Base-by-base conservation (phyloP, 1,140 invertebrate species). In the Helicoverpa armigera region DNA sequence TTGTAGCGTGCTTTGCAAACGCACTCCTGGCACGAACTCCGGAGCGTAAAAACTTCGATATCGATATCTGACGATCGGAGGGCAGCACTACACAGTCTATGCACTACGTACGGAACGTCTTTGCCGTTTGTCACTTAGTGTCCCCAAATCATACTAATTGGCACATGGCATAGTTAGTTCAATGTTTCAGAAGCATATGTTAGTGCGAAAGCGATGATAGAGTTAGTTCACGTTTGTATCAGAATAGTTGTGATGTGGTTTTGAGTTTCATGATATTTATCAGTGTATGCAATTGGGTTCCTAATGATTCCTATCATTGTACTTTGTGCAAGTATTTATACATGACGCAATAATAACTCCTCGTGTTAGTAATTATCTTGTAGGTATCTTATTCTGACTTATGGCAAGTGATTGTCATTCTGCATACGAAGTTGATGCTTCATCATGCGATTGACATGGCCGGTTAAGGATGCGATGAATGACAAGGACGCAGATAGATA, bases 1-100 rank as follows among this genome's bases (percentile, higher is more conserved):
- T 95, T 89, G 92, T 90, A 87, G 89, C 87, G 94, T 93, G 88
- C 96, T 96, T 96, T 98, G 98, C 98, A 99, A 99, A 99, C 97
- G 97, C 98, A 98, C 97, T 97, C 97, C 98, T 99, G 98, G 98
- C 97, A 98, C 98, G 98, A 96, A 97, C 97, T 97, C 97, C 97
- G 97, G 95, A 95, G 96, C 96, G 95, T 88, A 93, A 85, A 35
- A 88, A 89, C 85, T 82, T 89, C 86, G 90, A 92, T 89, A 92
- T 89, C 86, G 88, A 89, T 89, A 87, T 69, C 83, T 88, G 88
- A 86, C 86, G 84, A 81, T 82, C 79, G 85, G 70, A 63, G 79
- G 84, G 84, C 89, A 85, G 89, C 92, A 94, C 93, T 94, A 90
- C 72, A 87, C 86, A 77, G 91, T 92, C 86, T 89, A 89, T 93